These are phyloP conservation scores for Pomacea maculata DNA, from an alignment of 1,140 invertebrate genomes.

Conservation along the genomic window DNA sequence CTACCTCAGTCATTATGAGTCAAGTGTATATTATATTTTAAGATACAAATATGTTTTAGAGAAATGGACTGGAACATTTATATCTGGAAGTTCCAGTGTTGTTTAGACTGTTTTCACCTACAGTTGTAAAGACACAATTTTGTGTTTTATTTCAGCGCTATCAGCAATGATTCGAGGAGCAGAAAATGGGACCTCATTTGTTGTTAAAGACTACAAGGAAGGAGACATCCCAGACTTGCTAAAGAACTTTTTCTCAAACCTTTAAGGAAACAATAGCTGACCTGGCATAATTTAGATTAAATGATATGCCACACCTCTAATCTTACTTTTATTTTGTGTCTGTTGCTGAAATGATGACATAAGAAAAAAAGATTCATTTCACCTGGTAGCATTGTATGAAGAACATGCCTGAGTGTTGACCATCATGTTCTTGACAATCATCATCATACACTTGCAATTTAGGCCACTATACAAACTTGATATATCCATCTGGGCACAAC, in stretches of 20 bases:
- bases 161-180: conserved; percentile 56
- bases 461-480: too few species aligned
- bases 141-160: conserved; percentile 38
- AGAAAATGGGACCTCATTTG: conserved; percentile 35
- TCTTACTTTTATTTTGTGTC: neutral
- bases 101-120: neutral
- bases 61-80: neutral
- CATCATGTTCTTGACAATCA: neutral
- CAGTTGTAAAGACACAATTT: neutral
- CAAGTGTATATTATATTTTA: too few species aligned
- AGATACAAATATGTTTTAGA: too few species aligned
- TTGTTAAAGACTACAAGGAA: conserved; percentile 39
- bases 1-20: too few species aligned
- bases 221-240: conserved; percentile 42
- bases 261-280: too few species aligned
- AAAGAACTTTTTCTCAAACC: conserved; percentile 37
- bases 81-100: neutral
- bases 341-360: neutral
- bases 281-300: too few species aligned
- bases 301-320: neutral
- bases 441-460: too few species aligned
- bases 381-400: neutral
- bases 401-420: neutral
- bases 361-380: neutral
- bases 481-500: too few species aligned